phyloP scores from a whole-genome alignment of 2,888 invertebrate species.

The Halocaridina rubra region DNA sequence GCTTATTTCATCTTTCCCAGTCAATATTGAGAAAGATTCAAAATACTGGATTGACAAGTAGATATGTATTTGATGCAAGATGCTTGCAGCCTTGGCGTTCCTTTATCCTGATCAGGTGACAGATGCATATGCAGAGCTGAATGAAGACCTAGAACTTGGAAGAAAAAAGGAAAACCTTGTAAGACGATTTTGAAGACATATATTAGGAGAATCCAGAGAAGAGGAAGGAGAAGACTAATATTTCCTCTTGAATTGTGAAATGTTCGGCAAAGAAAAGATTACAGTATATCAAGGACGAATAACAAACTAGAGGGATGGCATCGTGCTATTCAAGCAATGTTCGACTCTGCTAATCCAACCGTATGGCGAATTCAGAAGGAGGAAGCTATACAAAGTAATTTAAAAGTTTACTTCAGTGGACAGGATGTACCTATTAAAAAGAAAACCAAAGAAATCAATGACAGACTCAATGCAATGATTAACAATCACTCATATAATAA shows the following conservation, averaged over 20 bases:
- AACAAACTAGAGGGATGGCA: not conserved
- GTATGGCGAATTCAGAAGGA: not conserved
- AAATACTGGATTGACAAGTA: not conserved
- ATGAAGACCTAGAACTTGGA: not conserved
- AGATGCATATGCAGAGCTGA: not conserved
- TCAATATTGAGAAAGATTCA: not conserved
- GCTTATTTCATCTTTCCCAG: not conserved
- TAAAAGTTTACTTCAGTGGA: not conserved
- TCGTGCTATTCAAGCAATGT: not conserved
- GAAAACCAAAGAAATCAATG: not conserved
- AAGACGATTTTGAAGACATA: not conserved
- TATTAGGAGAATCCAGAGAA: not conserved
- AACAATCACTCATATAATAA: not conserved
- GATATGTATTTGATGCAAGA: not conserved
- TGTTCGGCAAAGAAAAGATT: not conserved
- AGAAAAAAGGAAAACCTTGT: not conserved
- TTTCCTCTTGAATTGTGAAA: not conserved
- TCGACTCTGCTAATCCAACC: not conserved
- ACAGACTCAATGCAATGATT: not conserved
- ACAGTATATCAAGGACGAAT: not conserved
- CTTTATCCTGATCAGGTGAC: not conserved
- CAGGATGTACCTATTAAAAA: not conserved
- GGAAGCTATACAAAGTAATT: not conserved
- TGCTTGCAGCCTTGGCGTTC: not conserved
- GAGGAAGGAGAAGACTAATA: not conserved